Base-by-base conservation (phyloP, 2,113 vertebrate genomes). In the Bubo bubo region DNA sequence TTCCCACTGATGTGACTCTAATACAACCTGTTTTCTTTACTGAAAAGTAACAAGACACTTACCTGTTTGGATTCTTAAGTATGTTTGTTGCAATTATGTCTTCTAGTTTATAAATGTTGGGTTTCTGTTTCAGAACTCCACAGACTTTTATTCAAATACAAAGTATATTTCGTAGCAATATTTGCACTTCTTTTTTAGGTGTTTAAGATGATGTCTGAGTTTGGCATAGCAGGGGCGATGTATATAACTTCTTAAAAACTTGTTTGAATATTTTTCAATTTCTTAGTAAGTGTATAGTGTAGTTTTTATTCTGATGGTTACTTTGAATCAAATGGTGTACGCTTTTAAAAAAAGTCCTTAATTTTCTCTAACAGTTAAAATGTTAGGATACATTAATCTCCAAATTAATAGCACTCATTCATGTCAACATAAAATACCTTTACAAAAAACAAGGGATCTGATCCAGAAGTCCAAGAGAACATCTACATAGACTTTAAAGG, bases 401-500 rank as follows among this genome's bases (percentile, higher is more conserved):
- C 52, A 66, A 45, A 76, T 60, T 60, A 79, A 73, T 13, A 76
- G 6, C 16, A 17, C 5, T 70, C 4, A 34, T 63, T 62, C 21
- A 26, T 1, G 2, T 60, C 23, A 39, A 6, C 13, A 17, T 73
- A 27, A 72, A 91, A 28, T 17, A n/a, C 22, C 23, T 76, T 86
- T 4, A 23, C 56, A 76, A 82, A 80, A 72, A 35, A 19, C 0
- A 85, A 58, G 34, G 63, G 27, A 6, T 91, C 64, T 87, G 60
- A 92, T 95, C 84, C 64, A 89, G 84, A 94, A 81, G 68, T 91
- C 76, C 81, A 59, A 79, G 92, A 89, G 73, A 91, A 84, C 52
- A 35, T 66, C 70, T 52, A 35, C 24, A 17, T 56, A 30, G 24
- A n/a, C 26, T 47, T 80, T 12, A 74, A 70, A 80, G 20, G 15